Conservation (phyloP, 2,797 vertebrate genomes). For the Cirrhinus molitorella region DNA sequence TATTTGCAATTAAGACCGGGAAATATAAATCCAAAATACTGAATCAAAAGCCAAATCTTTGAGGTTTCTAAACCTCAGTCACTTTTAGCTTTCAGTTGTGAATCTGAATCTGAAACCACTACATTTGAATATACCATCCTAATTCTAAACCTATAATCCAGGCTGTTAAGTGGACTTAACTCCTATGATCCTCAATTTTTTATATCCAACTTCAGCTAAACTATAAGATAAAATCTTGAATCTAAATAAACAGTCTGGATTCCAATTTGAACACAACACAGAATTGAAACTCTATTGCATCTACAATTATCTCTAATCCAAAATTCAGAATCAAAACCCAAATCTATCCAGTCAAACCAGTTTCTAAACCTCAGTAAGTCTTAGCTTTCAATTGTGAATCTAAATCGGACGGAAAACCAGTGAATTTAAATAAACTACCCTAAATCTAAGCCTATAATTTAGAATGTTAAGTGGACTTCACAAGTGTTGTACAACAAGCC, state of each 20-base stretch:
- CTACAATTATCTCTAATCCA: not conserved
- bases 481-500: not conserved
- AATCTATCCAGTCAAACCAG: not conserved
- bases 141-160: not conserved
- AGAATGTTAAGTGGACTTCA: not conserved
- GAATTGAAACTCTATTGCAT: not conserved
- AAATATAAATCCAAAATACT: not conserved
- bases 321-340: not conserved
- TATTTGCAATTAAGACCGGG: not conserved
- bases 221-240: too few relatives aligned
- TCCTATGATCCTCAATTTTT: too few relatives aligned
- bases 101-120: not conserved
- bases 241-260: too few relatives aligned
- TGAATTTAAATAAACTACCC: not conserved
- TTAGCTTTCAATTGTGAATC: not conserved
- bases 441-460: slow-evolving; percentile 5
- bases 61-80: not conserved
- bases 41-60: not conserved
- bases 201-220: too few relatives aligned
- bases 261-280: too few relatives aligned
- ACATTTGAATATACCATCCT: not conserved
- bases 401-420: not conserved
- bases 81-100: not conserved
- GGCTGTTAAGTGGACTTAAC: not conserved
- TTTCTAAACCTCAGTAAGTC: not conserved